These are phyloP conservation scores for Argyrosomus japonicus DNA, from an alignment of 2,113 vertebrate genomes.

Conservation along the genomic window DNA sequence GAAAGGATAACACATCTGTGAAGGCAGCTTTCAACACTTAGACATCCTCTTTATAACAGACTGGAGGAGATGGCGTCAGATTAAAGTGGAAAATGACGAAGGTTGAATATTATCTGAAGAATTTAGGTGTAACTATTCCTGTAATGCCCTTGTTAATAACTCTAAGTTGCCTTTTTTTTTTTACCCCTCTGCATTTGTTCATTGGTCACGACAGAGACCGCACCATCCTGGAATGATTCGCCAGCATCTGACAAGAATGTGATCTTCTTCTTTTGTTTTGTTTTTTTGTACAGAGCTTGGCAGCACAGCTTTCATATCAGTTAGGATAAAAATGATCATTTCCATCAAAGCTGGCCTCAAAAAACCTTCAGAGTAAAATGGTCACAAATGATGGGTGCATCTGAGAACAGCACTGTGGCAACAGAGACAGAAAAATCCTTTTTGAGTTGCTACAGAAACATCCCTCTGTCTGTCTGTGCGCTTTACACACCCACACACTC, in stretches of 20 bases:
- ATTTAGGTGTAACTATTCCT: constrained; percentile 29
- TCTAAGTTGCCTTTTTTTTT: constrained; percentile 5
- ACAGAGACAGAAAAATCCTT: constrained; percentile 28
- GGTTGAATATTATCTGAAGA: constrained; percentile 15
- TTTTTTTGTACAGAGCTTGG: constrained; percentile 2
- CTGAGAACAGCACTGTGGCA: constrained; percentile 37
- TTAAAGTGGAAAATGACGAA: constrained; percentile 4
- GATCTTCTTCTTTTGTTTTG: constrained; percentile 10
- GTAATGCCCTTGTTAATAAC: constrained; percentile 63
- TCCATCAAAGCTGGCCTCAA: constrained; percentile 53
- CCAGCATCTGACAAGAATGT: constrained; percentile 50
- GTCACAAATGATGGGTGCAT: constrained; percentile 37
- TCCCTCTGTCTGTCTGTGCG: constrained; percentile 27
- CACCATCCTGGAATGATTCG: constrained; percentile 71
- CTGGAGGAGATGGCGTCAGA: not conserved
- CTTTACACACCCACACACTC: constrained; percentile 10
- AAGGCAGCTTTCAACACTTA: constrained; percentile 32
- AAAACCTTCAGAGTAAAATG: constrained; percentile 51
- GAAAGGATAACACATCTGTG: constrained; percentile 36
- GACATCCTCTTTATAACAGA: constrained; percentile 15
- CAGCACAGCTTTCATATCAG: constrained; percentile 25
- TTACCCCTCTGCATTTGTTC: constrained; percentile 51
- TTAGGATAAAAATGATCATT: constrained; percentile 36
- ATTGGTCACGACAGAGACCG: constrained; percentile 57
- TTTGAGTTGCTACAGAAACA: constrained; percentile 64